A percentile compares a stretch with the other conserved stretches of the same genome.
These are phyloP conservation scores for Acrocera orbiculus DNA, from an alignment of 2,888 invertebrate species.

Conservation along the genomic window DNA sequence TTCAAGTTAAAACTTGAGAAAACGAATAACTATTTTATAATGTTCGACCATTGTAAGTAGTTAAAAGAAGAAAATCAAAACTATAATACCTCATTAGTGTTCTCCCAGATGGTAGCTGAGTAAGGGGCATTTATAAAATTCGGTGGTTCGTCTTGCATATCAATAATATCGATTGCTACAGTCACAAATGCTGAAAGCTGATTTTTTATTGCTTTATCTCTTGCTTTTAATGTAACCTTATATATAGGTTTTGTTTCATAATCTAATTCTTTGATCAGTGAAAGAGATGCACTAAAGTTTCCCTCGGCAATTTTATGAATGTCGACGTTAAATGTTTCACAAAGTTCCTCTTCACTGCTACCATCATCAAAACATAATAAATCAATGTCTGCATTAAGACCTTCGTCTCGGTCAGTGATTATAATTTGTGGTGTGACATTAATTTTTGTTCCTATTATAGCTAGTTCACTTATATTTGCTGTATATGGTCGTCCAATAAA, in stretches of 20 bases:
- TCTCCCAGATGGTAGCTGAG: conserved; percentile 58
- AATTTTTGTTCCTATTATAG: conserved; percentile 43
- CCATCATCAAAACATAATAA: conserved; percentile 43
- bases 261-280: conserved; percentile 48
- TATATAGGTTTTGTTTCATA: conserved; percentile 61
- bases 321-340: conserved; percentile 46
- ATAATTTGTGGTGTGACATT: conserved; percentile 40
- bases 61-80: background rate
- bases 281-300: conserved; percentile 49
- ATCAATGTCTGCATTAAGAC: conserved; percentile 49
- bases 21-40: too few relatives aligned
- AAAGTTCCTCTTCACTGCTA: conserved; percentile 44
- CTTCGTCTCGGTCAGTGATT: conserved; percentile 55
- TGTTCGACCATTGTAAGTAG: background rate
- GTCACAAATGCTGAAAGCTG: conserved; percentile 50
- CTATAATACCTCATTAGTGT: conserved; percentile 39
- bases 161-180: conserved; percentile 54
- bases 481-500: conserved; percentile 59
- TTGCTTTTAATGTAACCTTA: conserved; percentile 47
- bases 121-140: conserved; percentile 66
- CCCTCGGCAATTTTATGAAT: conserved; percentile 49
- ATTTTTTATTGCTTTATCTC: conserved; percentile 42
- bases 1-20: too few relatives aligned
- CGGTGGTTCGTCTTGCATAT: conserved; percentile 71
- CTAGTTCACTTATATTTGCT: conserved; percentile 50